phyloP scores from a whole-genome alignment of 2,113 vertebrate species.

The Taxidea taxus region DNA sequence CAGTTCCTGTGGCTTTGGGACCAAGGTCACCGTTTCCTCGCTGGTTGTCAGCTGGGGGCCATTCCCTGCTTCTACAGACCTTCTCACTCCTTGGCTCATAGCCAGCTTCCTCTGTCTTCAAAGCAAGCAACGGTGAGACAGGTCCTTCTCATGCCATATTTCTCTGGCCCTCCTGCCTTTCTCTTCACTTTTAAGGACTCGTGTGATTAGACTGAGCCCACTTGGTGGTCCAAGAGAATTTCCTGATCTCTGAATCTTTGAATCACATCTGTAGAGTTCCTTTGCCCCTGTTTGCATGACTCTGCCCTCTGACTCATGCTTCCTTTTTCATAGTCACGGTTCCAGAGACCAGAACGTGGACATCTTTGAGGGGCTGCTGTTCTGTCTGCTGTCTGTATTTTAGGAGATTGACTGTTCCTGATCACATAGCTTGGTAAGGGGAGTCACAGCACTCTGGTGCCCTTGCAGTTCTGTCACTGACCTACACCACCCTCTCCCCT shows the following conservation, averaged over 20 bases:
- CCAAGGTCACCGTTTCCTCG: background rate
- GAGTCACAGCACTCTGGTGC: background rate
- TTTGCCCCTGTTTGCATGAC: background rate
- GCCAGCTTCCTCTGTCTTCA: background rate
- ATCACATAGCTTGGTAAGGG: background rate
- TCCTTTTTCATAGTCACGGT: background rate
- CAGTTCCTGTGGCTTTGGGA: background rate
- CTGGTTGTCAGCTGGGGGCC: background rate
- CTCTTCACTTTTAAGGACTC: background rate
- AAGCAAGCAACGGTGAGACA: background rate
- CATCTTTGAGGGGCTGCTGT: background rate
- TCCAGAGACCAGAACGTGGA: background rate
- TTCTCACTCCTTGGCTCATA: background rate
- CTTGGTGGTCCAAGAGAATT: background rate
- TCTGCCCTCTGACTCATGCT: background rate
- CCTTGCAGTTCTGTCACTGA: background rate
- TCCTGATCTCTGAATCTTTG: background rate
- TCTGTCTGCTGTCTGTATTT: background rate
- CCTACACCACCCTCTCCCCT: too few relatives aligned
- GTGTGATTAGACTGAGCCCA: background rate
- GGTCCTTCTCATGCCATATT: background rate
- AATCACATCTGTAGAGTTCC: background rate
- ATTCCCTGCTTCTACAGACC: background rate
- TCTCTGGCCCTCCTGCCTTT: background rate
- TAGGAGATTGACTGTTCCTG: background rate